Evolutionary conservation across 2,797 vertebrate genomes (phyloP), one percentile per base, ranked within the genome.

Genomic region (Neomorphus geoffroyi): DNA sequence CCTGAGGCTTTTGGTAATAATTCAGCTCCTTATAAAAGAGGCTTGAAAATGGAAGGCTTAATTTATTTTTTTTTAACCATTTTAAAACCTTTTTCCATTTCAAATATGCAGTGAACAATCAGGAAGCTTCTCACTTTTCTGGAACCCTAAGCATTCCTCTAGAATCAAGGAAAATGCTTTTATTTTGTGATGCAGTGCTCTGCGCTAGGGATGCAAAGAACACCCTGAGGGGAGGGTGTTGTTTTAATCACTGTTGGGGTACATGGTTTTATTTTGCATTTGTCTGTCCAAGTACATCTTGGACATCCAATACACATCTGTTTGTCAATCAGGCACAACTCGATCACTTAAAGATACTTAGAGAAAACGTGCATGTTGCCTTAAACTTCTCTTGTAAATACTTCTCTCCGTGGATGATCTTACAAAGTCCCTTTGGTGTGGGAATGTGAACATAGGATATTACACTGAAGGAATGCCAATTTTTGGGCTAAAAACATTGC

Each of bases 31-130:
- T 84, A 43, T 6, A 74, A 18, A 70, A 61, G 12, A 32, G 27
- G 23, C 81, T 91, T 80, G 71, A 89, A 95, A 78, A 66, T 51
- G 41, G 64, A 73, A 84, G 86, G 41, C 48, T 93, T 96, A 80
- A 7, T 80, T 80, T 65, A 10, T 80, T 79, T 86, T 79, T 84
- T 48, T 88, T 77, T 60, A 46, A 32, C 22, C 5, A 11, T 33
- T 51, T 74, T 71, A 37, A 39, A 85, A 84, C 67, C 37, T 10
- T 24, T 53, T 69, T 56, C 19, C 46, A 13, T 50, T 92, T 93
- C 21, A 61, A 80, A 90, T 26, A 43, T 69, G 54, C 69, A 50
- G 30, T n/a, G 37, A 77, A 41, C 57, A 57, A 48, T 78, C 54
- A 23, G 51, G 64, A 91, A 64, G 23, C 62, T 94, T 53, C 53